A percentile compares a stretch with the other conserved stretches of the same genome.
phyloP scores from a whole-genome alignment of 1,140 invertebrate species.

The Drosophila yakuba region DNA sequence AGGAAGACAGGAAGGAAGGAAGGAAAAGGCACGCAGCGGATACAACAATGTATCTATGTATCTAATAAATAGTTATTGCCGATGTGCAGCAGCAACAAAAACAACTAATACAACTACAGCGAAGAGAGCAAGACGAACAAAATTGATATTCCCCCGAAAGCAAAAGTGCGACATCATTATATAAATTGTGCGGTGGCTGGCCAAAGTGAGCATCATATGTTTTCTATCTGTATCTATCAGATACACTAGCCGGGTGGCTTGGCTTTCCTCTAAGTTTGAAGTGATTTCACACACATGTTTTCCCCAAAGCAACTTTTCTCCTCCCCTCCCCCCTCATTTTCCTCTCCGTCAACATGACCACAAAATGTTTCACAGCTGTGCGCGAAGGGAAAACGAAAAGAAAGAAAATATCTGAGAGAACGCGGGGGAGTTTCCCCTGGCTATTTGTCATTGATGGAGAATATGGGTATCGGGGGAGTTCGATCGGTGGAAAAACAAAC shows the following conservation, averaged over 20 bases:
- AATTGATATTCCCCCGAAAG: conserved; percentile 76
- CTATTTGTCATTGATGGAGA: conserved; percentile 66
- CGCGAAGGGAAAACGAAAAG: conserved; percentile 20
- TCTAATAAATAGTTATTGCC: conserved; percentile 83
- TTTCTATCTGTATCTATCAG: conserved; percentile 79
- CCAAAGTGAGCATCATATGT: conserved; percentile 73
- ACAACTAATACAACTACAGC: neutral
- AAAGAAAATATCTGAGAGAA: conserved; percentile 20
- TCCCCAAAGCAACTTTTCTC: conserved; percentile 36
- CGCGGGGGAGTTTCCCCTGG: conserved; percentile 42
- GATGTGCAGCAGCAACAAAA: conserved; percentile 54
- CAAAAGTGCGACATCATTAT: conserved; percentile 83
- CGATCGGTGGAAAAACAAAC: conserved; percentile 27
- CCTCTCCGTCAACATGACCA: conserved; percentile 69
- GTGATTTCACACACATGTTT: conserved; percentile 81
- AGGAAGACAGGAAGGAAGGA: neutral
- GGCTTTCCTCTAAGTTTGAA: conserved; percentile 48
- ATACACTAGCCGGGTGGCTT: conserved; percentile 56
- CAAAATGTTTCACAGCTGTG: conserved; percentile 79
- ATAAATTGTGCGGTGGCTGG: conserved; percentile 71
- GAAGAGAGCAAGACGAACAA: conserved; percentile 36
- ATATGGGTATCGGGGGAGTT: conserved; percentile 33
- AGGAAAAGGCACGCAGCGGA: conserved; percentile 38
- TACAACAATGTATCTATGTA: conserved; percentile 74
- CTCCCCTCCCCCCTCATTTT: no score